Evolutionary conservation across 2,888 invertebrate genomes (phyloP).

Genomic region (Hypomecis atomaria): DNA sequence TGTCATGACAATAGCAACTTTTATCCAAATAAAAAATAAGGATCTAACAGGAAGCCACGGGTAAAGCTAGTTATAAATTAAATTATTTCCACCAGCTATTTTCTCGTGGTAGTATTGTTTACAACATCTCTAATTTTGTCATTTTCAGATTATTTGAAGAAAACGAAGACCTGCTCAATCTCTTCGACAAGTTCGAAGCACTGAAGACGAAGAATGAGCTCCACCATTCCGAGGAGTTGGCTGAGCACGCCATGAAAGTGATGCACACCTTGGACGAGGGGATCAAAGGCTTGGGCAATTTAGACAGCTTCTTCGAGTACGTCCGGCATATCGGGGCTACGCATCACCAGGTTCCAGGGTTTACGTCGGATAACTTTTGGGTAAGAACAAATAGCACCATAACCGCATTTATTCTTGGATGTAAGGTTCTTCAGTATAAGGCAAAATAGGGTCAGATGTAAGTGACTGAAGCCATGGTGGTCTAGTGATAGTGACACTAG

Average conservation of each 20-base stretch:
- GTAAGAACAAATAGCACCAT: constrained; percentile 77
- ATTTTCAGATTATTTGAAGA: constrained; percentile 92
- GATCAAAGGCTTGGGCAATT: constrained; percentile 92
- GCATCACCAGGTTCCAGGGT: constrained; percentile 92
- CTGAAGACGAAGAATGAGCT: constrained; percentile 90
- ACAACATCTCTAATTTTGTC: neutral
- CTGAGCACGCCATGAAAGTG: constrained; percentile 94
- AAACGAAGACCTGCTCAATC: constrained; percentile 89
- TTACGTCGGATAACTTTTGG: constrained; percentile 94
- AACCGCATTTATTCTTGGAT: neutral
- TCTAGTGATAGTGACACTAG: too few relatives aligned
- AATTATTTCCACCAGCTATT: too few relatives aligned
- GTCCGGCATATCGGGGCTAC: constrained; percentile 92
- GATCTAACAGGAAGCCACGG: too few relatives aligned
- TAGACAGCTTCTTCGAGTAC: constrained; percentile 92
- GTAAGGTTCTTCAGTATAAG: too few relatives aligned
- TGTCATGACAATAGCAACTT: too few relatives aligned
- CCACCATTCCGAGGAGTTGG: constrained; percentile 90
- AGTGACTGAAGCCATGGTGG: too few relatives aligned
- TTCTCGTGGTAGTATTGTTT: too few relatives aligned
- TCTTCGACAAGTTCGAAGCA: constrained; percentile 92
- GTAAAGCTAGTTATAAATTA: too few relatives aligned
- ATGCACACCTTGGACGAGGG: constrained; percentile 95
- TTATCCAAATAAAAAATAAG: too few relatives aligned
- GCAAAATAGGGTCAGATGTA: too few relatives aligned